These are phyloP conservation scores for Pseudopipra pipra DNA, from an alignment of 2,113 vertebrate genomes.

Conservation along the genomic window DNA sequence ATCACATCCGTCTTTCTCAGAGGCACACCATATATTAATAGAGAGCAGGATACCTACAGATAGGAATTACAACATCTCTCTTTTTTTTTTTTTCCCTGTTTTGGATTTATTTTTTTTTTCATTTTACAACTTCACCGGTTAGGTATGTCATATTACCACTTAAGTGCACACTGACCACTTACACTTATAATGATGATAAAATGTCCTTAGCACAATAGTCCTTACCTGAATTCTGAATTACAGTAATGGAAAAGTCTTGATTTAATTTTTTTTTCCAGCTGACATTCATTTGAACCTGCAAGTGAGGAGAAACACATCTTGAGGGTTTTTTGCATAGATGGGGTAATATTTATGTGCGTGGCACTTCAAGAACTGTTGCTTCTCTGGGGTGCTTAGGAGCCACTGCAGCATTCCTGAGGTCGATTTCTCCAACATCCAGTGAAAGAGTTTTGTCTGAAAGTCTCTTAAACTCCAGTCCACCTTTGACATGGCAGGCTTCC, in stretches of 20 bases:
- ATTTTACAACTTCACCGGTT: neutral
- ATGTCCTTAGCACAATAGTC: neutral
- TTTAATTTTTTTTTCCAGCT: neutral
- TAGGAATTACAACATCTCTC: neutral
- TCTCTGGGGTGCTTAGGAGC: neutral
- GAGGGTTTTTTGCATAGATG: neutral
- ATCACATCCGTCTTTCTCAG: neutral
- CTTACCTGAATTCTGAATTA: neutral
- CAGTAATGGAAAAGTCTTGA: neutral
- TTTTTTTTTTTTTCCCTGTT: neutral
- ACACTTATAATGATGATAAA: neutral
- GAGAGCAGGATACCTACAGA: neutral
- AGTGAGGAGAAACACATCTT: neutral
- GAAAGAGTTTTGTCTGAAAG: slow-evolving; percentile 3
- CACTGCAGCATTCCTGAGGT: neutral
- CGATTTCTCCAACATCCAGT: neutral
- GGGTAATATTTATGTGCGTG: rapidly evolving
- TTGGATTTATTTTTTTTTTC: neutral
- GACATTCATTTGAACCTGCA: neutral
- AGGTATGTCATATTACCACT: neutral
- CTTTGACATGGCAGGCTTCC: slow-evolving; percentile 37
- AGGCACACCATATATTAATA: neutral
- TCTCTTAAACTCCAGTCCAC: neutral
- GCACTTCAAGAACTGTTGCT: neutral
- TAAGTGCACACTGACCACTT: neutral